Percentiles rank a stretch among this genome's conserved stretches.
Evolutionary conservation across 2,113 vertebrate genomes (phyloP).

Genomic region (Microtus ochrogaster): DNA sequence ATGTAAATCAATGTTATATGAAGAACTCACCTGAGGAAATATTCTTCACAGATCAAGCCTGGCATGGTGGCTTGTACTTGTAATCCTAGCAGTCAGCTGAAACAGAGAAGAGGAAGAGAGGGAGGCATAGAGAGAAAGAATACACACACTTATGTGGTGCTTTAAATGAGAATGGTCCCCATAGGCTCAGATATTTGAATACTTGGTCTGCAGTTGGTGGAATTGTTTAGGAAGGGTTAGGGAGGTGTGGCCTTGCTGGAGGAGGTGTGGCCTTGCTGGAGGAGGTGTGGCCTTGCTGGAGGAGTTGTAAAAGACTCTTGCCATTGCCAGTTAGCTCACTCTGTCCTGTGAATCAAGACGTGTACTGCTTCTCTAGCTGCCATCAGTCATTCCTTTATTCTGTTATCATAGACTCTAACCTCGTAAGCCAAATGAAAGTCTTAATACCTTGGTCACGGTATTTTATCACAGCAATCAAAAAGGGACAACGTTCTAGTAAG

Average conservation of each 20-base stretch:
- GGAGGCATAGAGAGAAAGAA: background rate
- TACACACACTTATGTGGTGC: background rate
- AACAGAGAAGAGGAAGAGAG: background rate
- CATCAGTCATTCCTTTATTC: background rate
- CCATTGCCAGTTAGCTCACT: background rate
- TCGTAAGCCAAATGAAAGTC: background rate
- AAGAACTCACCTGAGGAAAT: constrained; percentile 21
- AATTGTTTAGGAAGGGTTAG: background rate
- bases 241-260: background rate
- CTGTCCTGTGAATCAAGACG: background rate
- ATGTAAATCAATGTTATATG: background rate
- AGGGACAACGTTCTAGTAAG: background rate
- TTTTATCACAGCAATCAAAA: background rate
- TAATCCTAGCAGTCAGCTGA: background rate
- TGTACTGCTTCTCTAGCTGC: background rate
- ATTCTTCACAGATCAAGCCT: background rate
- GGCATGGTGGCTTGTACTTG: background rate
- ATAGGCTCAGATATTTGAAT: background rate
- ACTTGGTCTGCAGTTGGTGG: background rate
- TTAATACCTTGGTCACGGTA: background rate
- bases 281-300: background rate
- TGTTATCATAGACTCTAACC: background rate
- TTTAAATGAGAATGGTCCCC: background rate
- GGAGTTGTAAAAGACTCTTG: background rate
- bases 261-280: background rate